A percentile compares a stretch with the other conserved stretches of the same genome.
These are phyloP conservation scores for Tetragonula clypearis DNA, from an alignment of 1,140 invertebrate genomes.

Conservation along the genomic window DNA sequence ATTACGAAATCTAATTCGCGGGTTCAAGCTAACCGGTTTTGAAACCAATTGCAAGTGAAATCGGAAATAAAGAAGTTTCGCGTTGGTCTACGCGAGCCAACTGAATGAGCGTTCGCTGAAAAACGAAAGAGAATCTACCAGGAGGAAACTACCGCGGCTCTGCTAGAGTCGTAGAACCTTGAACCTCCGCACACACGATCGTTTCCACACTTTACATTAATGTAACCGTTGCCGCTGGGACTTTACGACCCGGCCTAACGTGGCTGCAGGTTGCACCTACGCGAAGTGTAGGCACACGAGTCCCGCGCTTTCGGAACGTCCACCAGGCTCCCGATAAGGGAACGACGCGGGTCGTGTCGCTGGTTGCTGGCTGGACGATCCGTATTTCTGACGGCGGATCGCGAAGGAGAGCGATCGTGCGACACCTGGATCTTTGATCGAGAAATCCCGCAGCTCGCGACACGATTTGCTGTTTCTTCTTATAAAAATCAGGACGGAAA, in stretches of 20 bases:
- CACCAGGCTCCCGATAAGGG: conserved; percentile 25
- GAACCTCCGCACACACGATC: background rate
- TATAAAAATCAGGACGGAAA: conserved; percentile 42
- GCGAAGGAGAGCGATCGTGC: background rate
- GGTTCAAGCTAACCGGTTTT: no score
- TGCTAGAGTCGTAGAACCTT: background rate
- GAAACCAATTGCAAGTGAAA: no score
- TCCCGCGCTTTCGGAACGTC: conserved; percentile 42
- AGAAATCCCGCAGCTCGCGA: background rate
- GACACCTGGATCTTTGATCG: background rate
- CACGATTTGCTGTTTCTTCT: background rate
- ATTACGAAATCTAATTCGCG: no score
- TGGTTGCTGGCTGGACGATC: conserved; percentile 4
- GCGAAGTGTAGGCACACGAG: conserved; percentile 48
- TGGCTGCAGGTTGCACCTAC: conserved; percentile 55
- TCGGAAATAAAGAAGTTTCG: no score
- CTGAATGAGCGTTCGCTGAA: no score
- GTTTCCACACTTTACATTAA: background rate
- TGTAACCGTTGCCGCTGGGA: conserved; percentile 20
- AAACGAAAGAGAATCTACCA: no score
- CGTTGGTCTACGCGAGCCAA: no score
- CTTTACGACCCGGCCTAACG: conserved; percentile 34
- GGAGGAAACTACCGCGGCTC: no score
- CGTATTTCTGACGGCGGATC: background rate
- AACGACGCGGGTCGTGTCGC: conserved; percentile 20